These are phyloP conservation scores for Ips nitidus DNA, from an alignment of 1,140 invertebrate genomes.

Conservation along the genomic window DNA sequence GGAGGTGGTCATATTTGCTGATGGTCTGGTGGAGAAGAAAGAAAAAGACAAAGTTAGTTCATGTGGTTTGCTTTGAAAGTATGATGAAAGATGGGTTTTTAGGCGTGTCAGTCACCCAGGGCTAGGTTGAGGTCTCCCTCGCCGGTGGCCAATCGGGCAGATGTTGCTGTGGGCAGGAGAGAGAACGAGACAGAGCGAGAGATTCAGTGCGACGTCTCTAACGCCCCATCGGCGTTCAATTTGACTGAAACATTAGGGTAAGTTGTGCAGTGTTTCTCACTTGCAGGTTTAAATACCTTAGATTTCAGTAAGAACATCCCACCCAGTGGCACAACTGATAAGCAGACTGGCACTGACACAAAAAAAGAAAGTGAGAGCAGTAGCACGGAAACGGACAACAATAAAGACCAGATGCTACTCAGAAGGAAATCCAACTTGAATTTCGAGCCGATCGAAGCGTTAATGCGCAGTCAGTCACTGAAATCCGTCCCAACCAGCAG, in stretches of 20 bases:
- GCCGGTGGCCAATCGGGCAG: constrained; percentile 1
- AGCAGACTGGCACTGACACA: constrained; percentile 25
- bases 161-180: constrained; percentile 27
- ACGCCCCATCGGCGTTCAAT: constrained; percentile 4
- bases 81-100: background rate
- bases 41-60: constrained; percentile 17
- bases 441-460: constrained; percentile 37
- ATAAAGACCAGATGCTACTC: constrained; percentile 27
- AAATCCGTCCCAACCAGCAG: constrained; percentile 40
- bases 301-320: too few species aligned
- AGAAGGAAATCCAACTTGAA: constrained; percentile 32
- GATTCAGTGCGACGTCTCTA: constrained; percentile 32
- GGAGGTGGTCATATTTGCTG: constrained; percentile 47
- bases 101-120: constrained; percentile 24
- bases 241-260: constrained; percentile 6
- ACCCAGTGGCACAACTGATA: constrained; percentile 8
- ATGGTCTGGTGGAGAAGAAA: constrained; percentile 36
- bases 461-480: constrained; percentile 42
- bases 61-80: background rate
- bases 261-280: background rate
- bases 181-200: constrained; percentile 36
- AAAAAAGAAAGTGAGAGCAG: constrained; percentile 43
- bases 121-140: constrained; percentile 17
- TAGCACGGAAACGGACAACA: constrained; percentile 41
- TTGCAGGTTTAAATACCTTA: background rate